Base-by-base conservation (phyloP, 2,113 vertebrate genomes). In the Colius striatus region DNA sequence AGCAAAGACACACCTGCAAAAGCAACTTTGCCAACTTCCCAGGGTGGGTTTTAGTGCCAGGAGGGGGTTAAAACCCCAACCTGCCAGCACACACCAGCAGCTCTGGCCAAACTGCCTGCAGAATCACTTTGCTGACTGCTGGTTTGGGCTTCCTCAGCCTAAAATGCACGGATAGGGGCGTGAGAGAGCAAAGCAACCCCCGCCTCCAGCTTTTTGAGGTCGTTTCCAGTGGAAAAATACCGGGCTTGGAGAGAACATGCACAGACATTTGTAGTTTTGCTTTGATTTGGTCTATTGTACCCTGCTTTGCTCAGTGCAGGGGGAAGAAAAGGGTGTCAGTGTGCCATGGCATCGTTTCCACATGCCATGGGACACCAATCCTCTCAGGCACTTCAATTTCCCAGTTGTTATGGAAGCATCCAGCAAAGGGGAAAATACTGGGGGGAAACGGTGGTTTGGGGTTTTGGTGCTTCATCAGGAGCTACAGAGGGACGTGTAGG, bases 161-260 rank as follows among this genome's bases (percentile, higher is more conserved):
- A 73, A 45, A 74, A 34, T 5, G 4, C 51, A 48, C 57, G 53
- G 75, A 85, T 41, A 79, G 66, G 61, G 89, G 75, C 1, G 22
- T 63, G 70, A 92, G 85, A 93, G 68, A 77, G 77, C 20, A 67
- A 87, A 88, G 73, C 68, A 75, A 79, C 74, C 23, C 38, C 76
- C 1, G 22, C 83, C 89, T 60, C 83, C 80, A 72, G 45, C 51
- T 83, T 63, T 57, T 65, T 53, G 62, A 60, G 50, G 58, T 20
- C 45, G 41, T 57, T 93, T 83, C 83, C 94, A 93, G 60, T 21
- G 86, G 58, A 75, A 89, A 88, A 88, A 86, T 26, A 53, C 75
- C 0, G 1, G 74, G 58, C 45, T 67, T 71, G 53, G 48, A 82
- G 34, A 62, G 80, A 91, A 51, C 62, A 26, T 0, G 18, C 47